Evolutionary conservation across 1,140 invertebrate genomes (phyloP).

Genomic region (Pseudomyrmex cubaensis): DNA sequence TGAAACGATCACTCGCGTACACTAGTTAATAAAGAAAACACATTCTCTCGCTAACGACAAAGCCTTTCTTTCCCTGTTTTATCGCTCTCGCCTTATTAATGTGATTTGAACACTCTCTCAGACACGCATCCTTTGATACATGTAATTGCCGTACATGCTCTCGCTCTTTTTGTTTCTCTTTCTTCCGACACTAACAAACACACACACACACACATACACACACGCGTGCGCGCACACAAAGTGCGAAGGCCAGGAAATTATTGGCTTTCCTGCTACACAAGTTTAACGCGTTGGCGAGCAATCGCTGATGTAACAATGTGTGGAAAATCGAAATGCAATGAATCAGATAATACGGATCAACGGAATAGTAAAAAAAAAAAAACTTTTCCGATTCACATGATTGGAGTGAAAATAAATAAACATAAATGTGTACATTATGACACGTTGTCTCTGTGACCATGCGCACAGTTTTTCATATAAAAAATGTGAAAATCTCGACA

Average conservation of each 20-base stretch:
- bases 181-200: constrained; percentile 23
- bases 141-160: constrained; percentile 32
- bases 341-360: constrained; percentile 13
- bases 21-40: not conserved
- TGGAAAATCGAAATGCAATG: constrained; percentile 27
- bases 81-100: constrained; percentile 22
- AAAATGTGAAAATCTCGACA: not conserved
- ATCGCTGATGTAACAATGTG: constrained; percentile 32
- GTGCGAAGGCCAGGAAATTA: constrained; percentile 40
- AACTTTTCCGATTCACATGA: not conserved
- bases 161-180: constrained; percentile 30
- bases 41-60: not conserved
- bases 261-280: constrained; percentile 33
- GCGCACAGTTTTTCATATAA: too few species aligned
- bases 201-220: not conserved
- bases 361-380: not conserved
- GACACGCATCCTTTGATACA: constrained; percentile 24
- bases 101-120: constrained; percentile 18
- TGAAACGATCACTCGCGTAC: not conserved
- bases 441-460: not conserved
- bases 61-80: constrained; percentile 13
- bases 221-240: not conserved
- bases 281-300: constrained; percentile 33
- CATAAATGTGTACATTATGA: not conserved
- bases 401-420: not conserved